A percentile compares a stretch with the other conserved stretches of the same genome.
phyloP scores from a whole-genome alignment of 2,888 invertebrate species.

The Odontomyia ornata region DNA sequence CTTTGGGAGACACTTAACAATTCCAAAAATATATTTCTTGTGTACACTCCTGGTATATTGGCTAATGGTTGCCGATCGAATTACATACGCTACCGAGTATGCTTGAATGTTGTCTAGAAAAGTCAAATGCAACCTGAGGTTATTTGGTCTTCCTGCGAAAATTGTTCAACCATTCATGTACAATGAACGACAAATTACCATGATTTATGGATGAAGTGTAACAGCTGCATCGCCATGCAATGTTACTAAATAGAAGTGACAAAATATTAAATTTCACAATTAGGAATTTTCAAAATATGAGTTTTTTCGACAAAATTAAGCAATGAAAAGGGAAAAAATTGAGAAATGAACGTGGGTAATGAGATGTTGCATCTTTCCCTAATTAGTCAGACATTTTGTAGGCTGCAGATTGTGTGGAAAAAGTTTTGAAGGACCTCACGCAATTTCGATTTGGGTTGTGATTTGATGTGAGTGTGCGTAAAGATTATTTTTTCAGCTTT shows the following conservation, averaged over 20 bases:
- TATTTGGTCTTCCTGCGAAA: slow-evolving; percentile 42
- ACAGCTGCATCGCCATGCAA: slow-evolving; percentile 17
- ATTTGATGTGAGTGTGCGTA: too few species aligned
- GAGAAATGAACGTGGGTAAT: too few species aligned
- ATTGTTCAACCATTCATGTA: slow-evolving; percentile 25
- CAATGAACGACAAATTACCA: slow-evolving; percentile 36
- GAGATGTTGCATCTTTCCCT: too few species aligned
- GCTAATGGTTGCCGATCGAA: slow-evolving; percentile 39
- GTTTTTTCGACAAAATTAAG: neutral
- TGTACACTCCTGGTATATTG: slow-evolving; percentile 15
- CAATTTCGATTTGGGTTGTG: too few species aligned
- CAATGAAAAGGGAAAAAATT: too few species aligned
- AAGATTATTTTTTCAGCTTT: too few species aligned
- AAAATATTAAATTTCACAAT: slow-evolving; percentile 41
- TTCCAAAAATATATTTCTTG: slow-evolving; percentile 1
- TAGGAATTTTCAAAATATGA: slow-evolving; percentile 17
- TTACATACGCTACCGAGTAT: slow-evolving; percentile 33
- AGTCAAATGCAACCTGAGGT: slow-evolving; percentile 32
- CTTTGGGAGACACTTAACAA: slow-evolving; percentile 19
- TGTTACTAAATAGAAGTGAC: slow-evolving; percentile 34
- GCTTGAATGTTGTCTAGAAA: neutral
- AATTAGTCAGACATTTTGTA: too few species aligned
- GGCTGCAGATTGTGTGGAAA: too few species aligned
- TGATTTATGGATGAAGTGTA: slow-evolving; percentile 33
- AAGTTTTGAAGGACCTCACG: too few species aligned